Evolutionary conservation across 2,797 vertebrate species (phyloP), one percentile per base, ranked within the genome.

Genomic region (Erpetoichthys calabaricus): DNA sequence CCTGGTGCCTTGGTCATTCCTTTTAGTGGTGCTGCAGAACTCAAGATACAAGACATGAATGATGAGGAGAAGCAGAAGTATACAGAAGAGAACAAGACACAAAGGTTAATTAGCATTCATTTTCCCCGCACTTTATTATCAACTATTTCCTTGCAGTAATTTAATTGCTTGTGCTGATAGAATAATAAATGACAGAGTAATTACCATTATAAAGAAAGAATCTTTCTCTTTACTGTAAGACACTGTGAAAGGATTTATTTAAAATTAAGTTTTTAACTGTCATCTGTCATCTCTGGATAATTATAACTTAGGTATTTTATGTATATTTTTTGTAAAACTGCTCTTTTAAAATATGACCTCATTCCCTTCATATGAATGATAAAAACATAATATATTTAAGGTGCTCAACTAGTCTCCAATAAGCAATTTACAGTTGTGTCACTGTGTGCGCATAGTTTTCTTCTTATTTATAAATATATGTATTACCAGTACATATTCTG

Each of bases 241-340:
- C 92, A 97, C 91, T 91, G 91, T 97, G 92, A 98, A 97, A 98
- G 92, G 94, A 95, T 97, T 97, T 97, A 95, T 94, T 97, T 93
- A 91, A 94, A 96, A 98, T 98, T 94, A 98, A 97, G 94, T 97
- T 98, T 98, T 97, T 96, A 97, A 98, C 95, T 98, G 94, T 98
- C 95, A 98, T 98, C 95, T 98, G 95, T 98, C 95, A 97, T 94
- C 91, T 87, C 89, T 75, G 89, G 89, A 91, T 98, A 98, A 98
- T 98, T 98, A 98, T 94, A 97, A 95, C 92, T 94, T 92, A 89
- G 89, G 86, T 90, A 90, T 92, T 92, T 91, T 89, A 81, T 87
- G 83, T 91, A 86, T 91, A 91, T 95, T 93, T 85, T 93, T 89
- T 83, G 57, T 63, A 63, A 86, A 83, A 80, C 75, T 80, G 82